Conservation (phyloP, 2,888 invertebrate genomes). For the Epirrhoe alternata region DNA sequence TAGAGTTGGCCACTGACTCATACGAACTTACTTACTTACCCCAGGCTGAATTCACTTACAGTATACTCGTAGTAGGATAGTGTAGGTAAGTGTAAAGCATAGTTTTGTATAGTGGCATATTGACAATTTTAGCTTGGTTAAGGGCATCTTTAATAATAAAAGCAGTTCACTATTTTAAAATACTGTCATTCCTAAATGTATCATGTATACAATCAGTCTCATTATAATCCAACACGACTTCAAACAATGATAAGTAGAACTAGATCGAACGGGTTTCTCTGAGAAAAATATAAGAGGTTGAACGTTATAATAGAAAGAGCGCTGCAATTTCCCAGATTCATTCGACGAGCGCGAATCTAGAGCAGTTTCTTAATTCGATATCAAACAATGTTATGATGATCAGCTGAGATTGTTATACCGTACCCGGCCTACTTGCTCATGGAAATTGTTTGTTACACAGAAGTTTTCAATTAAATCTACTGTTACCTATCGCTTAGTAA, state of each 20-base stretch:
- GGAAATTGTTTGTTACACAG: conserved; percentile 49
- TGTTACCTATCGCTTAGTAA: not conserved
- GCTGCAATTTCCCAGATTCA: conserved; percentile 74
- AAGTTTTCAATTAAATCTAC: conserved; percentile 1
- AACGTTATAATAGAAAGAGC: conserved; percentile 67
- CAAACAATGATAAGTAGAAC: conserved; percentile 56
- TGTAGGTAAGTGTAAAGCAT: too few relatives aligned
- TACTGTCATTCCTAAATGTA: not conserved
- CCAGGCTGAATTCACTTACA: too few relatives aligned
- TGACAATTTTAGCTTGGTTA: not conserved
- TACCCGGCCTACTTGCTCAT: conserved; percentile 64
- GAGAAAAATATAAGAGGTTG: conserved; percentile 61
- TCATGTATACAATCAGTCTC: conserved; percentile 16
- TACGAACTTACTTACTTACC: too few relatives aligned
- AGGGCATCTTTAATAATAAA: not conserved
- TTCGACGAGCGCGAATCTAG: conserved; percentile 70
- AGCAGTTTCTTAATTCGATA: conserved; percentile 67
- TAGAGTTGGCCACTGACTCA: too few relatives aligned
- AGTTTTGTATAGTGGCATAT: too few relatives aligned
- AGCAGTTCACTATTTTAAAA: conserved; percentile 2
- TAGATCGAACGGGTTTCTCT: conserved; percentile 66
- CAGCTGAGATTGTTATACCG: conserved; percentile 60
- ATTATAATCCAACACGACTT: conserved; percentile 30
- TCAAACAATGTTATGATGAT: conserved; percentile 61
- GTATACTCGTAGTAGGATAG: too few relatives aligned